These are phyloP conservation scores for Kradibia gibbosae DNA, from an alignment of 1,140 invertebrate genomes.

Conservation along the genomic window DNA sequence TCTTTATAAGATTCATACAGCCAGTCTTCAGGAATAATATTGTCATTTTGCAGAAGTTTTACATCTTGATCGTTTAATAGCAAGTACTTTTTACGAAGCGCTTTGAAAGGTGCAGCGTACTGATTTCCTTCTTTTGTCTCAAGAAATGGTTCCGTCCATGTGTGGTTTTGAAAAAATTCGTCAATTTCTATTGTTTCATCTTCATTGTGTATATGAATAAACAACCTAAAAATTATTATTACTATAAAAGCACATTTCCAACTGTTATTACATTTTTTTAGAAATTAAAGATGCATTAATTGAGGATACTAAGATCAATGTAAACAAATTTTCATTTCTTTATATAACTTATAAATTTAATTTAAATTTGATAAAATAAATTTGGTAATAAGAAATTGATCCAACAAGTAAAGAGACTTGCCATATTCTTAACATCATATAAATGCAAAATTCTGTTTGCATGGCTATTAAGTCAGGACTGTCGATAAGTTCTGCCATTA, in stretches of 20 bases:
- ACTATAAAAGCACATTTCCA: not conserved
- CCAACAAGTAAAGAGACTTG: conserved; percentile 56
- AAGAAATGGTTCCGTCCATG: conserved; percentile 74
- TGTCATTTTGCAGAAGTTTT: conserved; percentile 79
- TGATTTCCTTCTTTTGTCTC: conserved; percentile 75
- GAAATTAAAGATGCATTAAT: too few species aligned
- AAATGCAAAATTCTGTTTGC: conserved; percentile 88
- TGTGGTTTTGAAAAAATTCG: conserved; percentile 66
- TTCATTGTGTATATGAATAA: conserved; percentile 60
- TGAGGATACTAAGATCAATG: too few species aligned
- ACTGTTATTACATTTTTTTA: not conserved
- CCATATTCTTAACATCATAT: conserved; percentile 82
- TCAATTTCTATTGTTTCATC: conserved; percentile 69
- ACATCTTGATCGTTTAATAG: conserved; percentile 82
- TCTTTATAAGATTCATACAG: conserved; percentile 77
- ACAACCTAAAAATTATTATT: conserved; percentile 59
- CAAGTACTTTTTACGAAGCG: conserved; percentile 80
- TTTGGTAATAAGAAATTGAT: not conserved
- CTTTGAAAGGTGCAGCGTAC: conserved; percentile 77
- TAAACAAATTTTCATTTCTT: too few species aligned
- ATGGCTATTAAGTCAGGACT: conserved; percentile 82
- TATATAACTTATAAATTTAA: conserved; percentile 7
- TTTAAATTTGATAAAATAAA: not conserved
- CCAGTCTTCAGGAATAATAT: conserved; percentile 82
- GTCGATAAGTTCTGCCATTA: conserved; percentile 79